A percentile compares a stretch with the other conserved stretches of the same genome.
Evolutionary conservation across 2,113 vertebrate genomes (phyloP).

Genomic region (Physeter macrocephalus): DNA sequence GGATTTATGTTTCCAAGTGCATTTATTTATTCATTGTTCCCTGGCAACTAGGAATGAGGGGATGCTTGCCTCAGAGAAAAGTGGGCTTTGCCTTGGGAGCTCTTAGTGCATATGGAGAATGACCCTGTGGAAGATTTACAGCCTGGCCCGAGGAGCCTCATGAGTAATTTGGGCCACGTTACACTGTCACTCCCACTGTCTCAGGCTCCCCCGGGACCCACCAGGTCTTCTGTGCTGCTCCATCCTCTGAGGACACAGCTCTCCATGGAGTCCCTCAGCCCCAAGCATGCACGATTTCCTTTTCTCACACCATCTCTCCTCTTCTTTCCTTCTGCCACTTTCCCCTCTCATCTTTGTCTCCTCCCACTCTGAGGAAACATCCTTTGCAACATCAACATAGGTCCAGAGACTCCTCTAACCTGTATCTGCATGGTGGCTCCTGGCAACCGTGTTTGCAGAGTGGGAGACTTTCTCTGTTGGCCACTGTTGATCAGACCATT

Average conservation of each 20-base stretch:
- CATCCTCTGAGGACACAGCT: background rate
- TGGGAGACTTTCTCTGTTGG: background rate
- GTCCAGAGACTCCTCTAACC: background rate
- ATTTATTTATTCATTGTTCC: constrained; percentile 42
- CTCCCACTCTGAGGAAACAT: background rate
- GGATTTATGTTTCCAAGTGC: constrained; percentile 31
- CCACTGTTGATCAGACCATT: accelerated
- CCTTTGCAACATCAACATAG: accelerated
- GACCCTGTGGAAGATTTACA: background rate
- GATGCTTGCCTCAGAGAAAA: background rate
- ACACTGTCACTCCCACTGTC: background rate
- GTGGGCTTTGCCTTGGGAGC: background rate
- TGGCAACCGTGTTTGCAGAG: accelerated
- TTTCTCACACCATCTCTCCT: accelerated
- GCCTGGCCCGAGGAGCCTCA: background rate
- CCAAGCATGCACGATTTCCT: accelerated
- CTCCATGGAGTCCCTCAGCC: no score
- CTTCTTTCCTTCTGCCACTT: background rate
- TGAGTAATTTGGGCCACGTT: background rate
- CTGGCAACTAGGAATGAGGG: background rate
- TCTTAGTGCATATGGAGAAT: background rate
- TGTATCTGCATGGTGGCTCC: background rate
- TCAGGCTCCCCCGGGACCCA: background rate
- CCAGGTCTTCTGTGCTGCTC: background rate
- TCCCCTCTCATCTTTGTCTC: background rate